These are phyloP conservation scores for Chymomyza caudatula DNA, from an alignment of 2,888 invertebrate genomes.

Conservation along the genomic window DNA sequence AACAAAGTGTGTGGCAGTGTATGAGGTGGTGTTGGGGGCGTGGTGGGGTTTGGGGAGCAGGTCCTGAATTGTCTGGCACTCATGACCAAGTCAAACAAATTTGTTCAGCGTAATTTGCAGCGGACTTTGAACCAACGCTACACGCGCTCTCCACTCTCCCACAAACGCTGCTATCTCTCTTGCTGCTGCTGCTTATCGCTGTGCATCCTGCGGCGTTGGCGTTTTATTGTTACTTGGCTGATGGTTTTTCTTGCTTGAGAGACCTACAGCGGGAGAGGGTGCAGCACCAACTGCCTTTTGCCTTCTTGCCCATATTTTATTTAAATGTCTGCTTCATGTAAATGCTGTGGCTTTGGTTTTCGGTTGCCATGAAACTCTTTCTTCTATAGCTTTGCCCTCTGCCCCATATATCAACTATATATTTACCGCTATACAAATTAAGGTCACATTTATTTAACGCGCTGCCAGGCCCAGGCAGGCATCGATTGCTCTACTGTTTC, in stretches of 20 bases:
- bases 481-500: background rate
- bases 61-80: background rate
- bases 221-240: background rate
- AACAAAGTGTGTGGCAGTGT: background rate
- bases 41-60: too few species aligned
- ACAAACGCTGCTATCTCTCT: background rate
- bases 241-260: background rate
- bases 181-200: constrained; percentile 14
- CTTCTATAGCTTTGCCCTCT: background rate
- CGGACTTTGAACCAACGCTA: constrained; percentile 52
- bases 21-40: constrained; percentile 5
- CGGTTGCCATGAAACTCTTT: constrained; percentile 9
- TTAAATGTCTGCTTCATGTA: constrained; percentile 66
- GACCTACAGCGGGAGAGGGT: too few species aligned
- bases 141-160: background rate
- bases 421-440: constrained; percentile 50
- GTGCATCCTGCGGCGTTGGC: constrained; percentile 31
- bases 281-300: background rate
- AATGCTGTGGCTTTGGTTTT: constrained; percentile 49
- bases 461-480: too few species aligned
- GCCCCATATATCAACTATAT: constrained; percentile 55
- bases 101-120: constrained; percentile 60
- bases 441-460: constrained; percentile 57
- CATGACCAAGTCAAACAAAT: constrained; percentile 11
- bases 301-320: constrained; percentile 58